Conservation (phyloP, 2,113 vertebrate species). For the Mesoclemmys tuberculata region DNA sequence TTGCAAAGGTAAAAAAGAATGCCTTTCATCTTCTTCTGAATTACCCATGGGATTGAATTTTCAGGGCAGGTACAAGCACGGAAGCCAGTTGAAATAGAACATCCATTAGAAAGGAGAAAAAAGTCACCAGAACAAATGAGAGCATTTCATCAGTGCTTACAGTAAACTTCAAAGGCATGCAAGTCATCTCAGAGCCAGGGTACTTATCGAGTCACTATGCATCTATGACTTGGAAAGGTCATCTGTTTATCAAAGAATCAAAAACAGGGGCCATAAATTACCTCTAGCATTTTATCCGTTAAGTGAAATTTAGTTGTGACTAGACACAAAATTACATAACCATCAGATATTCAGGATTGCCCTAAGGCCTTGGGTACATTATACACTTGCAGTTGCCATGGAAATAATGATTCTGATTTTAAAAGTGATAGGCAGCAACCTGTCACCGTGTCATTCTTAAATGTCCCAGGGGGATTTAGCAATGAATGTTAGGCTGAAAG, state of each 20-base stretch:
- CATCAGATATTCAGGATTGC: constrained; percentile 5
- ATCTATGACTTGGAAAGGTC: constrained; percentile 7
- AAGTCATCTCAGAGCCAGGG: not conserved
- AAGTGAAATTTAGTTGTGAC: constrained; percentile 35
- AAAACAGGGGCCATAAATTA: not conserved
- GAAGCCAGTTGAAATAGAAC: not conserved
- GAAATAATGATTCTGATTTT: constrained; percentile 37
- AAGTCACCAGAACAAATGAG: not conserved
- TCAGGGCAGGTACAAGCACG: not conserved
- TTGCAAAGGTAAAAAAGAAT: not conserved
- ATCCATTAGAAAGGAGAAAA: accelerated
- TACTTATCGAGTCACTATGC: not conserved
- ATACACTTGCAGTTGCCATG: constrained; percentile 41
- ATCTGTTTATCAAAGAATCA: constrained; percentile 1
- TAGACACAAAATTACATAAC: constrained; percentile 13
- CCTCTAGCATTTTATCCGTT: constrained; percentile 24
- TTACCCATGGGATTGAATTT: not conserved
- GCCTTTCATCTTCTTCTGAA: not conserved
- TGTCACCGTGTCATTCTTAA: constrained; percentile 20
- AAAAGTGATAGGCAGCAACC: constrained; percentile 46
- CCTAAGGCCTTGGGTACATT: not conserved
- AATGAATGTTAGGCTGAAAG: not conserved
- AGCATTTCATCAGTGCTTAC: not conserved
- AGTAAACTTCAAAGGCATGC: not conserved
- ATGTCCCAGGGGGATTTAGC: not conserved